phyloP scores from a whole-genome alignment of 2,888 invertebrate genomes.

The Tetragonisca angustula region DNA sequence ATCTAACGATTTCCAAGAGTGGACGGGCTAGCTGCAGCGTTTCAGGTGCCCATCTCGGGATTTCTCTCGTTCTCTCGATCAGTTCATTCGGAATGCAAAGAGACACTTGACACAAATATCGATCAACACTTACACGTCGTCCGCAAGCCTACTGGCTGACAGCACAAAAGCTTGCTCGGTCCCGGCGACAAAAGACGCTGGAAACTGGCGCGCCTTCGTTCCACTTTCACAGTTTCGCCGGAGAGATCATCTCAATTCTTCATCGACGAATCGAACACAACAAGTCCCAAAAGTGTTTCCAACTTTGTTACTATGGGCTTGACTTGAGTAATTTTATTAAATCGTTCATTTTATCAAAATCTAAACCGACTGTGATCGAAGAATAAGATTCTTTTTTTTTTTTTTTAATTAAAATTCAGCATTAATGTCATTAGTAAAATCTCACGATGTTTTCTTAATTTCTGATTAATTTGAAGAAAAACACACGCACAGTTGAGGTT shows the following conservation, averaged over 20 bases:
- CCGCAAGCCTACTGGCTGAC: background rate
- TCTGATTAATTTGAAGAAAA: too few species aligned
- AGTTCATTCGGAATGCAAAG: conserved; percentile 13
- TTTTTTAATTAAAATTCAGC: too few species aligned
- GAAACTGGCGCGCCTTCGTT: conserved; percentile 39
- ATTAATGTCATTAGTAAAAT: too few species aligned
- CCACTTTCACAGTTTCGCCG: conserved; percentile 36
- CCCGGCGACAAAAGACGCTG: conserved; percentile 37
- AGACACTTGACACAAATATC: conserved; percentile 49
- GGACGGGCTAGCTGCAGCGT: too few species aligned
- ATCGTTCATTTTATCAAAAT: too few species aligned
- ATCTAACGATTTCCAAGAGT: too few species aligned
- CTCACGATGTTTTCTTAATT: too few species aligned
- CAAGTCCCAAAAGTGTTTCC: background rate
- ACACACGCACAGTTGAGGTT: too few species aligned
- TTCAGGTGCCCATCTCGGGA: background rate
- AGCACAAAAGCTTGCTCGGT: conserved; percentile 5
- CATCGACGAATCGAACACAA: background rate
- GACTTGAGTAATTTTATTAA: too few species aligned
- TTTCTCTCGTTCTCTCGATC: background rate
- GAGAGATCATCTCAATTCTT: background rate
- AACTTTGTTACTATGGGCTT: too few species aligned
- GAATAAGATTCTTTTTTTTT: too few species aligned
- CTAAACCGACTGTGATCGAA: too few species aligned
- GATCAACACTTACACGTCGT: conserved; percentile 40